These are phyloP conservation scores for Haliaeetus leucogaster DNA, from an alignment of 2,113 vertebrate species.

Conservation along the genomic window DNA sequence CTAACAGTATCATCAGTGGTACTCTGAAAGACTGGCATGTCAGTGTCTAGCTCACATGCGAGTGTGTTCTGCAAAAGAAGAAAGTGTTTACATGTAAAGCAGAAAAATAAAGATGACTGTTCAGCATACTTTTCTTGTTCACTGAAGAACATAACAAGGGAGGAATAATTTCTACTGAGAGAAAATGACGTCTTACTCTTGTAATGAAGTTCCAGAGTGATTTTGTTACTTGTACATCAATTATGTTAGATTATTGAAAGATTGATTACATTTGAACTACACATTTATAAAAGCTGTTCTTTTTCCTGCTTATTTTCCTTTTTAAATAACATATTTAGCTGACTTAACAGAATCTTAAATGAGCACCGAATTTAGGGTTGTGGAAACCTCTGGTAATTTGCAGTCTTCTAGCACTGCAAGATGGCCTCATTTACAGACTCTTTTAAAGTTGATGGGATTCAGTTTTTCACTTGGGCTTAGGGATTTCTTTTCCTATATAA, in stretches of 20 bases:
- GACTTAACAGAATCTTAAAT: neutral
- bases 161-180: neutral
- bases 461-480: neutral
- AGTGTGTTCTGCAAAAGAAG: neutral
- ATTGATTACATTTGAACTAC: neutral
- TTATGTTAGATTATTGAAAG: neutral
- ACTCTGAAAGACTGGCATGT: neutral
- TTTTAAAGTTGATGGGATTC: neutral
- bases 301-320: neutral
- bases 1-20: conserved; percentile 43
- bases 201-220: neutral
- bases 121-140: neutral
- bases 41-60: neutral
- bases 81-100: neutral
- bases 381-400: neutral
- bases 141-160: neutral
- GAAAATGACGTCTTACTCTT: neutral
- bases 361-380: neutral
- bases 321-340: neutral
- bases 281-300: neutral
- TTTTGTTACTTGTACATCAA: neutral
- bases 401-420: neutral
- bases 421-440: neutral
- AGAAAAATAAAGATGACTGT: neutral
- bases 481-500: neutral